These are phyloP conservation scores for Naja naja DNA, from an alignment of 2,113 vertebrate species.

Conservation along the genomic window DNA sequence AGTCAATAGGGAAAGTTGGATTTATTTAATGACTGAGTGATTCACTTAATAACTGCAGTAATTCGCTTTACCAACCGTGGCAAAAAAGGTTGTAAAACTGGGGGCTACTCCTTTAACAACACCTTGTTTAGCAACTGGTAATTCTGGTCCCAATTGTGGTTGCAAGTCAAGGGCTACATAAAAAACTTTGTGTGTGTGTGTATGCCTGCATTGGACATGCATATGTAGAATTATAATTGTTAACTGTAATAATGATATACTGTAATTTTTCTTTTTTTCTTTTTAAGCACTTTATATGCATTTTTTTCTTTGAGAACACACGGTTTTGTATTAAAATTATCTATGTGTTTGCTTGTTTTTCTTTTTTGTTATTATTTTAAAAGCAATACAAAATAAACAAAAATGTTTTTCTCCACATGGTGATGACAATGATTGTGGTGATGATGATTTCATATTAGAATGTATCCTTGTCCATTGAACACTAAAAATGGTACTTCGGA, in stretches of 20 bases:
- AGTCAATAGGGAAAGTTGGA: too few relatives aligned
- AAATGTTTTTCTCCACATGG: background rate
- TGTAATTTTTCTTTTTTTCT: background rate
- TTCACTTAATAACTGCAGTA: too few relatives aligned
- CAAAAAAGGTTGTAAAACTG: too few relatives aligned
- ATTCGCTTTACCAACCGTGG: too few relatives aligned
- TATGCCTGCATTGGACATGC: background rate
- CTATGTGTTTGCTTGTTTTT: background rate
- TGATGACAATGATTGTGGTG: background rate
- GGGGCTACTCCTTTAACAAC: background rate
- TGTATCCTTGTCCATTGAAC: background rate
- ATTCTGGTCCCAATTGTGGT: background rate
- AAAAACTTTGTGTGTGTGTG: background rate
- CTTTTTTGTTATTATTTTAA: background rate
- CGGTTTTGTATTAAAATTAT: background rate
- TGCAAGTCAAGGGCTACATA: background rate
- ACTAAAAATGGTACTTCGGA: constrained; percentile 12
- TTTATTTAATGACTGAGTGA: too few relatives aligned
- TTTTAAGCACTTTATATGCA: background rate
- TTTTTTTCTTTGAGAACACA: background rate
- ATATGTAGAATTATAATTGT: background rate
- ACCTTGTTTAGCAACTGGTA: background rate
- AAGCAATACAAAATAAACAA: background rate
- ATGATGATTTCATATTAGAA: background rate
- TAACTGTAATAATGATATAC: background rate